Percentiles rank a stretch among this genome's conserved stretches.
phyloP scores from a whole-genome alignment of 2,888 invertebrate species.

The Resseliella maxima region DNA sequence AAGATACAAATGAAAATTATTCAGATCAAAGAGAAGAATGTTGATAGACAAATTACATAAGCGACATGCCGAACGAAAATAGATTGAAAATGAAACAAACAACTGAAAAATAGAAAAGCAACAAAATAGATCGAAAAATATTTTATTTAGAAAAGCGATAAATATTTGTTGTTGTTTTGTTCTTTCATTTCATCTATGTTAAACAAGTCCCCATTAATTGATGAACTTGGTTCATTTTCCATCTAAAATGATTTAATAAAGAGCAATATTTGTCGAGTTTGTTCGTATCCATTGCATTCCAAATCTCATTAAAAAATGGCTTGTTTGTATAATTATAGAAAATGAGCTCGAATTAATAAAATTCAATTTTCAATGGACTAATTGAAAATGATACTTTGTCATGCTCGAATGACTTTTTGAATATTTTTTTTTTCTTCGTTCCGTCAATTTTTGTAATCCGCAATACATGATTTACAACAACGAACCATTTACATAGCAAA shows the following conservation, averaged over 20 bases:
- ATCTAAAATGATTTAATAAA: no score
- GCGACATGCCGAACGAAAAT: neutral
- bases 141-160: neutral
- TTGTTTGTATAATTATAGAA: slow-evolving; percentile 10
- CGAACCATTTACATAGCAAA: neutral
- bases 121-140: no score
- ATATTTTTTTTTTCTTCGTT: neutral
- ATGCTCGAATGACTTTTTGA: neutral
- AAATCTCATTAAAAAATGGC: no score
- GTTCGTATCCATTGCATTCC: no score
- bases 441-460: neutral
- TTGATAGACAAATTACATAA: no score
- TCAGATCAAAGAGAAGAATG: neutral
- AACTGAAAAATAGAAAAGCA: neutral
- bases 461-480: neutral
- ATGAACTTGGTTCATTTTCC: no score
- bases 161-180: no score
- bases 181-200: no score
- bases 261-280: no score
- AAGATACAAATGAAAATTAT: neutral
- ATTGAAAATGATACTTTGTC: neutral
- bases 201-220: neutral
- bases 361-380: neutral
- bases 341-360: slow-evolving; percentile 28
- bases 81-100: neutral